A percentile compares a stretch with the other conserved stretches of the same genome.
phyloP scores from a whole-genome alignment of 2,888 invertebrate species.

The Drosophila monieri region DNA sequence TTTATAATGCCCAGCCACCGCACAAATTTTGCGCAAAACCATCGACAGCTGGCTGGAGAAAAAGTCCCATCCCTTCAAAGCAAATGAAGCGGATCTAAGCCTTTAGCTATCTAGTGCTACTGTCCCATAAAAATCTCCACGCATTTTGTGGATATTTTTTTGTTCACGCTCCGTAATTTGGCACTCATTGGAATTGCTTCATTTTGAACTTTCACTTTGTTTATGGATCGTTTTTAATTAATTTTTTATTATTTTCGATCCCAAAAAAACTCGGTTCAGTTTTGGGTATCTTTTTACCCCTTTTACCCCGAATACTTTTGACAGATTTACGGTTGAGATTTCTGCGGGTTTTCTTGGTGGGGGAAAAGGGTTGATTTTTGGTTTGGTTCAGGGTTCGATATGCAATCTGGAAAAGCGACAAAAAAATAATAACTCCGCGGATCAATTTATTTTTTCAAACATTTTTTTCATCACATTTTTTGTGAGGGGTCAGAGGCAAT shows the following conservation, averaged over 20 bases:
- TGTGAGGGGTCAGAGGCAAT: constrained; percentile 45
- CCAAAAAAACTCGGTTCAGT: constrained; percentile 21
- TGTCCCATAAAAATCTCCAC: constrained; percentile 46
- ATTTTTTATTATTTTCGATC: constrained; percentile 51
- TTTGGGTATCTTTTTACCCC: constrained; percentile 47
- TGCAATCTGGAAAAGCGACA: constrained; percentile 18
- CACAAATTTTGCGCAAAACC: constrained; percentile 53
- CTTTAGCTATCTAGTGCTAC: constrained; percentile 36
- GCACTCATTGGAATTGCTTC: constrained; percentile 65
- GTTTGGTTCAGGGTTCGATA: neutral
- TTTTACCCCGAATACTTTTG: constrained; percentile 50
- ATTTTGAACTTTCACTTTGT: constrained; percentile 75
- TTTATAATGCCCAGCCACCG: constrained; percentile 59
- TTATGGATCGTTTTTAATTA: constrained; percentile 65
- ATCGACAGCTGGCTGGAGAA: constrained; percentile 45
- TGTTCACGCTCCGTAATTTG: constrained; percentile 51
- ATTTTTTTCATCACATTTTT: constrained; percentile 20
- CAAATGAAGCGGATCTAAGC: constrained; percentile 60
- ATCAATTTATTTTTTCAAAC: constrained; percentile 64
- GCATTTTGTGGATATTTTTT: constrained; percentile 52
- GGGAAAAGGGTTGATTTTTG: constrained; percentile 44
- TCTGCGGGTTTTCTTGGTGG: constrained; percentile 38
- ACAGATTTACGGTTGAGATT: constrained; percentile 55
- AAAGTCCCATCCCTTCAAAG: constrained; percentile 22
- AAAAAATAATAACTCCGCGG: constrained; percentile 39